Conservation (phyloP, 2,797 vertebrate species). For the Lophius americanus region DNA sequence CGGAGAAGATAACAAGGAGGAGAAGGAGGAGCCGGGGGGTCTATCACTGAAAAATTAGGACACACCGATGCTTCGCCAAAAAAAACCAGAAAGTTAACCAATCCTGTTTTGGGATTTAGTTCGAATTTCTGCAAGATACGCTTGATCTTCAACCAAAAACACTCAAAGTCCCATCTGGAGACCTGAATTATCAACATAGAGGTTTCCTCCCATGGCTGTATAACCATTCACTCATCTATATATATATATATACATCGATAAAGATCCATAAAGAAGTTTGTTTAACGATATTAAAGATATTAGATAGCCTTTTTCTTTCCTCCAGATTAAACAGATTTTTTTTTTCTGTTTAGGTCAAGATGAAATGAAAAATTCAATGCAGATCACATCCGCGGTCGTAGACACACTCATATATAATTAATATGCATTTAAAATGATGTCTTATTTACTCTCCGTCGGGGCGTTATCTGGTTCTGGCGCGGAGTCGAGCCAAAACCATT, state of each 20-base stretch:
- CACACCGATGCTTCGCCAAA: constrained; percentile 15
- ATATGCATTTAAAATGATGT: no score
- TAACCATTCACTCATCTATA: neutral
- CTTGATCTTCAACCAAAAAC: neutral
- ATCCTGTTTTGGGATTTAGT: neutral
- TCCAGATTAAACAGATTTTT: no score
- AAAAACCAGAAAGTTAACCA: neutral
- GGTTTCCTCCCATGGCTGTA: neutral
- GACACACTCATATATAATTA: no score
- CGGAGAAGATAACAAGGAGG: constrained; percentile 16
- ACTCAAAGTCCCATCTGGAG: neutral
- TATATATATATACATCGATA: neutral
- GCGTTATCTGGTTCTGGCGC: no score
- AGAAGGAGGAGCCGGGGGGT: neutral
- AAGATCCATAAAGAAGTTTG: no score
- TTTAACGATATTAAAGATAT: no score
- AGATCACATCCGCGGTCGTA: no score
- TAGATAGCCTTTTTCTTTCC: no score
- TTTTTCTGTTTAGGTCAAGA: no score
- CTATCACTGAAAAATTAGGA: constrained; percentile 32
- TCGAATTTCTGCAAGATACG: neutral
- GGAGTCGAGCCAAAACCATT: no score
- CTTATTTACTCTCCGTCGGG: no score
- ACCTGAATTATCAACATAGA: neutral
- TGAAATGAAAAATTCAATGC: no score